These are phyloP conservation scores for Tillus elongatus DNA, from an alignment of 2,888 invertebrate species.

Conservation along the genomic window DNA sequence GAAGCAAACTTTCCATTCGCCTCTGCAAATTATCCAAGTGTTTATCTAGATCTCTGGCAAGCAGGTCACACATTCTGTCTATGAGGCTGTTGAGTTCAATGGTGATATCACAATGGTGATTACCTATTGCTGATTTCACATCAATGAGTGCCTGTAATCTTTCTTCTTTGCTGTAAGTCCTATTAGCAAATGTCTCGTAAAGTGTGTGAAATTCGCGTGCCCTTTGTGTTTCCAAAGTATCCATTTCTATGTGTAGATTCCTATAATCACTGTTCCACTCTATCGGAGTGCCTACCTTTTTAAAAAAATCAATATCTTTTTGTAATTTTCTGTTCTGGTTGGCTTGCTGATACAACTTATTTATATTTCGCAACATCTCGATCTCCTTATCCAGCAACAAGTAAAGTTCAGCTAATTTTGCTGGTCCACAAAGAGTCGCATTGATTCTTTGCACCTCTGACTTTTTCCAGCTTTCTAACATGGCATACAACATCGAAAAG, in stretches of 20 bases:
- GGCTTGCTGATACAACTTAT: conserved; percentile 54
- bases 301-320: conserved; percentile 54
- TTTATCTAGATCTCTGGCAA: conserved; percentile 53
- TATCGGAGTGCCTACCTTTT: conserved; percentile 59
- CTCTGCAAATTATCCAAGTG: conserved; percentile 57
- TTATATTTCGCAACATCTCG: conserved; percentile 57
- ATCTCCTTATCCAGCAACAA: conserved; percentile 66
- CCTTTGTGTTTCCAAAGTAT: conserved; percentile 70
- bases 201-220: conserved; percentile 66
- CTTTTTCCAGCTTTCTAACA: conserved; percentile 60
- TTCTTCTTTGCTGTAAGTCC: conserved; percentile 52
- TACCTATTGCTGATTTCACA: conserved; percentile 57
- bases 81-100: conserved; percentile 54
- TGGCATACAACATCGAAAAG: conserved; percentile 63
- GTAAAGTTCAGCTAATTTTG: conserved; percentile 61
- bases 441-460: conserved; percentile 56
- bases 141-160: conserved; percentile 61
- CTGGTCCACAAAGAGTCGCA: conserved; percentile 54
- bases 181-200: conserved; percentile 56
- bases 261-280: conserved; percentile 48
- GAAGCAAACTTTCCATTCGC: conserved; percentile 50
- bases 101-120: conserved; percentile 49
- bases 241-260: conserved; percentile 59
- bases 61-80: conserved; percentile 62
- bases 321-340: conserved; percentile 51